Evolutionary conservation across 1,140 invertebrate species (phyloP).

Genomic region (Agraylea sexmaculata): DNA sequence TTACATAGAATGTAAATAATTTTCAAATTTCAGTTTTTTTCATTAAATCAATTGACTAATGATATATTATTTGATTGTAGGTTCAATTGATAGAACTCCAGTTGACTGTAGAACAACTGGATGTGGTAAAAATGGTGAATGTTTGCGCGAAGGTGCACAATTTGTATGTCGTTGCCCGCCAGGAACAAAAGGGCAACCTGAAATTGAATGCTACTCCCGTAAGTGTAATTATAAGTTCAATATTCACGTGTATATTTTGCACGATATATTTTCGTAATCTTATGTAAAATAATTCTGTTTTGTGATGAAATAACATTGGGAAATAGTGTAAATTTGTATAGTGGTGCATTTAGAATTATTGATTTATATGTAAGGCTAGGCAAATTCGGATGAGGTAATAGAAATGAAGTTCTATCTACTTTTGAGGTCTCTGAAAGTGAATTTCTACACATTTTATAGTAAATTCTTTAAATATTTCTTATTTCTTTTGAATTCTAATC

Average conservation of each 20-base stretch:
- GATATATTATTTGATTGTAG: slow-evolving; percentile 32
- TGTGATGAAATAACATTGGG: slow-evolving; percentile 32
- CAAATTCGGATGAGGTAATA: slow-evolving; percentile 20
- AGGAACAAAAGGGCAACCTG: slow-evolving; percentile 59
- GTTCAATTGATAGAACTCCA: slow-evolving; percentile 49
- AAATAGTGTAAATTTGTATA: slow-evolving; percentile 22
- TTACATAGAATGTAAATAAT: slow-evolving; percentile 63
- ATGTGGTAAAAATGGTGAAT: slow-evolving; percentile 71
- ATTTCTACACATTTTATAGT: slow-evolving; percentile 1
- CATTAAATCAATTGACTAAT: slow-evolving; percentile 6
- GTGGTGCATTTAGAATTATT: slow-evolving; percentile 21
- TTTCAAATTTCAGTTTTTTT: slow-evolving; percentile 1
- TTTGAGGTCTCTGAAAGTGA: slow-evolving; percentile 6
- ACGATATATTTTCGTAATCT: slow-evolving; percentile 36
- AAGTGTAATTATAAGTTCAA: slow-evolving; percentile 35
- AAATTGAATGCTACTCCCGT: slow-evolving; percentile 68
- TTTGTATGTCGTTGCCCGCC: slow-evolving; percentile 73
- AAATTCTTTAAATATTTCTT: slow-evolving; percentile 14
- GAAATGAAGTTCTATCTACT: slow-evolving; percentile 16
- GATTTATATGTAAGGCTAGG: slow-evolving; percentile 16
- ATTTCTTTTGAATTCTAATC: slow-evolving; percentile 20
- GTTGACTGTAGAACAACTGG: slow-evolving; percentile 70
- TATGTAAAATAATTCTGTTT: slow-evolving; percentile 38
- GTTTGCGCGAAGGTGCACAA: slow-evolving; percentile 61
- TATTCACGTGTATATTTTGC: slow-evolving; percentile 37